Base-by-base conservation (phyloP, 2,797 vertebrate species). In the Chloroceryle inda region DNA sequence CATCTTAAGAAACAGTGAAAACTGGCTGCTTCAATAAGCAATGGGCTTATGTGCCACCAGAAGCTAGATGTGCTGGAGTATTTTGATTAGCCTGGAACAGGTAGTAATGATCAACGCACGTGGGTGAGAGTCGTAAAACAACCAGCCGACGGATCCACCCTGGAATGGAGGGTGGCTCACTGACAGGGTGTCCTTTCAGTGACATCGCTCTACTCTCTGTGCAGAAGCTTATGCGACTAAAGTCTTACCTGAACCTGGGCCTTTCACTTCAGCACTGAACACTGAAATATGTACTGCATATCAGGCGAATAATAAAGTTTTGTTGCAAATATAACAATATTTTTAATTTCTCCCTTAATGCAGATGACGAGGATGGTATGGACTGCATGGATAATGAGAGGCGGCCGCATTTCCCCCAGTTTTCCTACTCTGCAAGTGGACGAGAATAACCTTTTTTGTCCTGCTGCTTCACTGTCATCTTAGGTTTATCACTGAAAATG, bases 321-420 rank as follows among this genome's bases (percentile, higher is more conserved):
- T 67, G 16, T 45, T 67, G 62, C 47, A 62, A 84, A 23, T 52
- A 13, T 55, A 27, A 24, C 49, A 73, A 72, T 18, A 11, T 29
- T 69, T 92, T 93, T 89, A 80, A 59, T 73, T 92, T 74, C 88
- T 97, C 89, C 82, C 87, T 58, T 86, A 75, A 94, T 66, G 15
- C 97, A 99, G 99, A 99, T 95, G 99, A 99, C 16, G 99, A 99
- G 96, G 99, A 99, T 27, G 99, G 99, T 79, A 99, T 99, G 99
- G 99, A 99, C 97, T 99, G 99, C 98, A 97, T 99, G 98, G 99
- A 99, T 98, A 99, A 98, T 67, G 99, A 99, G 98, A 98, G 99
- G 96, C 98, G 99, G 92, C 99, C 99, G 3, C 99, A 99, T 97
- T 99, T 99, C 98, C 99, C 99, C 49, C 99, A 99, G 94, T 99